phyloP scores from a whole-genome alignment of 2,113 vertebrate genomes.

The Fregetta grallaria region DNA sequence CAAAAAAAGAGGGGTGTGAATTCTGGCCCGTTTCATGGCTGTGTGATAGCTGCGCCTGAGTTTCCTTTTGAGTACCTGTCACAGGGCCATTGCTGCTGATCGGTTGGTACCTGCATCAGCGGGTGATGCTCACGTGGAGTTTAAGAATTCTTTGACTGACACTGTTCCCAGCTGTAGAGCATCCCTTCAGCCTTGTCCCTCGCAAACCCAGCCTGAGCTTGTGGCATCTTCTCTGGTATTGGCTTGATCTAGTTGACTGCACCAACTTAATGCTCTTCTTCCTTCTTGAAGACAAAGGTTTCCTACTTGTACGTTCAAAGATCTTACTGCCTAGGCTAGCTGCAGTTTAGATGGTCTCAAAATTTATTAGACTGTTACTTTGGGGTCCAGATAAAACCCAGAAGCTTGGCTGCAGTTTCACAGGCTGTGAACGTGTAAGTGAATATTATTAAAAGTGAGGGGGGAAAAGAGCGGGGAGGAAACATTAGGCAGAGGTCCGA shows the following conservation, averaged over 20 bases:
- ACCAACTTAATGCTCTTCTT: background rate
- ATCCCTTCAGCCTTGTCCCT: background rate
- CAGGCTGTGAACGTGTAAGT: background rate
- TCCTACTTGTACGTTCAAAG: background rate
- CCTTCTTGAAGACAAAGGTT: background rate
- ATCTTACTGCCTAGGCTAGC: background rate
- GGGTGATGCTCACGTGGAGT: background rate
- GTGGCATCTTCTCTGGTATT: background rate
- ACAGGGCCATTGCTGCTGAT: background rate
- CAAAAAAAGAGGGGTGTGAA: rapidly evolving
- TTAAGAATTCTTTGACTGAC: background rate
- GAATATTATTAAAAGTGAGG: conserved; percentile 24
- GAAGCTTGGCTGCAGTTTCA: background rate
- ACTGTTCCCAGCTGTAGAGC: background rate
- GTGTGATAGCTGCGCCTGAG: background rate
- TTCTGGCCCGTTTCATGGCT: background rate
- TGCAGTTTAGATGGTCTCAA: background rate
- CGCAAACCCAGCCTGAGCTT: background rate
- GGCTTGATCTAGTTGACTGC: background rate
- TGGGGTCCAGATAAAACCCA: background rate
- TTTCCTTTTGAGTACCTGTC: background rate
- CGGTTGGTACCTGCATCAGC: background rate
- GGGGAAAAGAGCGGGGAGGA: background rate
- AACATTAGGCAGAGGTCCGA: conserved; percentile 26
- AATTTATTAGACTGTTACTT: background rate